Percentiles rank a stretch among this genome's conserved stretches.
These are phyloP conservation scores for Caiman crocodilus DNA, from an alignment of 2,797 vertebrate genomes.

Conservation along the genomic window DNA sequence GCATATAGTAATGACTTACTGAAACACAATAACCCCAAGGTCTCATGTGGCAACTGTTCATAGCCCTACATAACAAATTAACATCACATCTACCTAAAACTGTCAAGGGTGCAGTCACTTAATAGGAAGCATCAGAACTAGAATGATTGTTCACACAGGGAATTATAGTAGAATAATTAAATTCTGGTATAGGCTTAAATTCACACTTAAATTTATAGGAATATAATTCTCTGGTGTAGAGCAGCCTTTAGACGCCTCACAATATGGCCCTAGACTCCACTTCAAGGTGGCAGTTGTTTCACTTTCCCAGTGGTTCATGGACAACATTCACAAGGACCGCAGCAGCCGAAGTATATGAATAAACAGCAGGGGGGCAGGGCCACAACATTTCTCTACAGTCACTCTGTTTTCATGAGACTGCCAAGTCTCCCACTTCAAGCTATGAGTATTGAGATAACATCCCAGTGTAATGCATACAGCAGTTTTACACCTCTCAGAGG, in stretches of 20 bases:
- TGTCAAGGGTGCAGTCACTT: neutral
- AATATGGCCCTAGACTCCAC: neutral
- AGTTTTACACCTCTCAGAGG: neutral
- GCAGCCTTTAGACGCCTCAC: neutral
- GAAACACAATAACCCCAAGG: neutral
- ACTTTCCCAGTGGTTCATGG: no score
- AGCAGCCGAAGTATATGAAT: no score
- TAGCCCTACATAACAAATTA: neutral
- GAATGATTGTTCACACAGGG: neutral
- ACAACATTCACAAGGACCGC: no score
- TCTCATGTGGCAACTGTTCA: neutral
- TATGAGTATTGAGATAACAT: no score
- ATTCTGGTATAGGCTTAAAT: neutral
- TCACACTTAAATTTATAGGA: neutral
- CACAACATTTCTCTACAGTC: no score
- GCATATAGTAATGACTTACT: neutral
- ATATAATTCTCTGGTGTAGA: neutral
- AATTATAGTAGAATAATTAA: neutral
- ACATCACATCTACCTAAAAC: neutral
- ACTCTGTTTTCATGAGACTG: no score
- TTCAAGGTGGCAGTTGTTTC: neutral
- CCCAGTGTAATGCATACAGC: no score
- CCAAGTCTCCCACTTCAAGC: no score
- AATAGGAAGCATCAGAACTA: neutral
- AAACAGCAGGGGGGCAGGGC: no score